These are phyloP conservation scores for Rhinoptilus africanus DNA, from an alignment of 2,113 vertebrate genomes.

Conservation along the genomic window DNA sequence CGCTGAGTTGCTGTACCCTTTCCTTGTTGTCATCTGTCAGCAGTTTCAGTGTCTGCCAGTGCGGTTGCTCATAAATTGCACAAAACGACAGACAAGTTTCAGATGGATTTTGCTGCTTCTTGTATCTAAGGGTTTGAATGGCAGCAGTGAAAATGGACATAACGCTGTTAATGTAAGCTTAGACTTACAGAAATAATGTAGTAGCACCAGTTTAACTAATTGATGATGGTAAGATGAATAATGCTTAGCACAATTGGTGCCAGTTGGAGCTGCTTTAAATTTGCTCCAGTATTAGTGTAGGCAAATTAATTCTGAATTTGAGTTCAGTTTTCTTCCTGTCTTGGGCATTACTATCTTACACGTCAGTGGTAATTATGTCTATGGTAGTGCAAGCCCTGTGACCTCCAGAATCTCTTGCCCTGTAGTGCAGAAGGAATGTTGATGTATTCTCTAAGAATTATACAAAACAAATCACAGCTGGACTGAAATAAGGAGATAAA, in stretches of 20 bases:
- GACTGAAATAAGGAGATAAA: neutral
- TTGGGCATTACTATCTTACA: neutral
- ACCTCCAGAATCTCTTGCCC: neutral
- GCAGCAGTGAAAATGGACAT: neutral
- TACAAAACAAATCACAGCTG: neutral
- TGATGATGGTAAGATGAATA: neutral
- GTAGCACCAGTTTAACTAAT: neutral
- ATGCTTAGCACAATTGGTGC: accelerated
- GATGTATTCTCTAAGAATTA: neutral
- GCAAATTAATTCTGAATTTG: neutral
- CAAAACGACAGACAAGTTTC: neutral
- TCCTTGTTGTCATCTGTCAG: neutral
- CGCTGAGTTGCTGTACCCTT: neutral
- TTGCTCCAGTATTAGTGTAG: neutral
- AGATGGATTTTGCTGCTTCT: neutral
- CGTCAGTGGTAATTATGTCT: neutral
- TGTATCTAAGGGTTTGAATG: neutral
- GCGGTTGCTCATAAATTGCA: neutral
- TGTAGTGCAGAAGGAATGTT: neutral
- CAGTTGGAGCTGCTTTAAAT: neutral
- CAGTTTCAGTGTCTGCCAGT: neutral
- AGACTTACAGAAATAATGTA: neutral
- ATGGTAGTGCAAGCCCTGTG: neutral
- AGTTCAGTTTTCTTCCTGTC: neutral
- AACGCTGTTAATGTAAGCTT: neutral